A percentile compares a stretch with the other conserved stretches of the same genome.
Evolutionary conservation across 2,888 invertebrate species (phyloP).

Genomic region (Caenorhabditis wallacei): DNA sequence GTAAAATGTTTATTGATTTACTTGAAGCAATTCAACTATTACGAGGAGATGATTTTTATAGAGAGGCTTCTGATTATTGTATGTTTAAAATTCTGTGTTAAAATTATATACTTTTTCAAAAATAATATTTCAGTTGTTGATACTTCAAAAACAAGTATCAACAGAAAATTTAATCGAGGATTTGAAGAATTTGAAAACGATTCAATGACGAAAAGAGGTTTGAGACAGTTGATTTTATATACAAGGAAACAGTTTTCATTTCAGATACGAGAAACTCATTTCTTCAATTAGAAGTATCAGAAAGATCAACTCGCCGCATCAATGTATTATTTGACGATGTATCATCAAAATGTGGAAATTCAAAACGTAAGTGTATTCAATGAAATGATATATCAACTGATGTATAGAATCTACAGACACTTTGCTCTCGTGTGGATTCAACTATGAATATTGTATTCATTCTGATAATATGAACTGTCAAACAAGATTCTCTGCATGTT

Average conservation of each 20-base stretch:
- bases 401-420: conserved; percentile 42
- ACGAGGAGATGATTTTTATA: conserved; percentile 6
- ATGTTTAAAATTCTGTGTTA: neutral
- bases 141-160: neutral
- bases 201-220: conserved; percentile 37
- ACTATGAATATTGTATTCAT: conserved; percentile 6
- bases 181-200: conserved; percentile 12
- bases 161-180: neutral
- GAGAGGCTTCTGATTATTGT: conserved; percentile 27
- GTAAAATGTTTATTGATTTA: conserved; percentile 28
- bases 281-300: conserved; percentile 9
- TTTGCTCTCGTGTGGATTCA: conserved; percentile 31
- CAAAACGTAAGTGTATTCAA: conserved; percentile 27
- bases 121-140: conserved; percentile 15
- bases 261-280: conserved; percentile 25
- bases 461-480: neutral
- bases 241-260: neutral
- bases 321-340: neutral
- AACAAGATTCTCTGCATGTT: neutral
- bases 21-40: neutral
- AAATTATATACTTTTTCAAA: neutral
- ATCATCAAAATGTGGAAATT: conserved; percentile 2
- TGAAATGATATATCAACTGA: conserved; percentile 14
- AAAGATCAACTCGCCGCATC: neutral
- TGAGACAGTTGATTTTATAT: neutral